phyloP scores from a whole-genome alignment of 2,797 vertebrate genomes.

The Emydoidea blandingii region DNA sequence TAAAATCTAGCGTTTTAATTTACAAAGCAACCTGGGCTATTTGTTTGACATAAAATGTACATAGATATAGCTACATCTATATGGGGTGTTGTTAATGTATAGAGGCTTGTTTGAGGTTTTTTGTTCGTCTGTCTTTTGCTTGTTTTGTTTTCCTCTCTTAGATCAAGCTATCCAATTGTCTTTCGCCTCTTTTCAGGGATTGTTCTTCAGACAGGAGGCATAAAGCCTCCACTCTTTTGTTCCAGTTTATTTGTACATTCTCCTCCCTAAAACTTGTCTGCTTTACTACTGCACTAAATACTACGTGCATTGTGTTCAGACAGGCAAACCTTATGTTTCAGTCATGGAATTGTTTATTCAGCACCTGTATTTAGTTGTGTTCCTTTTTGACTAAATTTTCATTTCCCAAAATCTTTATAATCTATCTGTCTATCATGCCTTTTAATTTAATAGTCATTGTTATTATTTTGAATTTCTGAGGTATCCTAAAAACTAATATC shows the following conservation, averaged over 20 bases:
- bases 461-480: conserved; percentile 12
- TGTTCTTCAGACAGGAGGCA: conserved; percentile 54
- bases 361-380: conserved; percentile 63
- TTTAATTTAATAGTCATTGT: conserved; percentile 8
- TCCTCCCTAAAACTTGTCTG: conserved; percentile 66
- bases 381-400: conserved; percentile 72
- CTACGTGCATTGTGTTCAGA: conserved; percentile 63
- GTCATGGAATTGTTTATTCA: conserved; percentile 74
- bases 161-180: conserved; percentile 45
- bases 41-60: conserved; percentile 36
- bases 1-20: conserved; percentile 27
- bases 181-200: conserved; percentile 55
- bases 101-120: not conserved
- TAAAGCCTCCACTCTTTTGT: conserved; percentile 54
- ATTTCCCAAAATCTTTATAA: conserved; percentile 73
- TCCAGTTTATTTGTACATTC: conserved; percentile 53
- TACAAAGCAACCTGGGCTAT: conserved; percentile 1
- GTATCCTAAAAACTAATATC: conserved; percentile 15
- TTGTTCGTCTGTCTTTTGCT: not conserved
- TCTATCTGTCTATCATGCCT: conserved; percentile 7
- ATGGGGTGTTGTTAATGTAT: not conserved
- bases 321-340: conserved; percentile 72
- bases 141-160: conserved; percentile 17
- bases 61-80: not conserved
- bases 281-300: conserved; percentile 70